Percentiles rank a stretch among this genome's conserved stretches.
Conservation (phyloP, 2,797 vertebrate species). For the Falco biarmicus region DNA sequence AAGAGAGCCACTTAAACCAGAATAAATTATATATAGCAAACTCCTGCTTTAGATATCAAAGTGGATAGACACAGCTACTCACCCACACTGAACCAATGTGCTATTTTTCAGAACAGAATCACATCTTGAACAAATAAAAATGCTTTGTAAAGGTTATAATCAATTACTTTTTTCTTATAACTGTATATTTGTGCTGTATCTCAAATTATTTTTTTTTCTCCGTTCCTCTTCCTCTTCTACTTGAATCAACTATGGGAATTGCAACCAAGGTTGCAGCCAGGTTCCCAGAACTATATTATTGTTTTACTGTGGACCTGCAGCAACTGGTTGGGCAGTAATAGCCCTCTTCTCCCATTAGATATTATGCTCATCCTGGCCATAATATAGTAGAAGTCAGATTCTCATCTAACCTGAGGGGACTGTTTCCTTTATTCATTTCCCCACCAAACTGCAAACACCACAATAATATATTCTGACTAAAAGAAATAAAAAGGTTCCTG, state of each 20-base stretch:
- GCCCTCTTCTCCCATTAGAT: neutral
- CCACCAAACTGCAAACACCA: neutral
- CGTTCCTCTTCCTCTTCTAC: neutral
- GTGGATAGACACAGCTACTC: neutral
- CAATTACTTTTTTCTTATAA: neutral
- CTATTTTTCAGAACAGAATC: neutral
- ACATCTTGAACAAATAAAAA: neutral
- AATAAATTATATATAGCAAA: neutral
- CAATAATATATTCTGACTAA: neutral
- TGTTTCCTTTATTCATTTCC: slow-evolving; percentile 3
- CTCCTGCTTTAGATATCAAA: neutral
- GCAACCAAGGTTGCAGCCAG: neutral
- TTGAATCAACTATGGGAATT: neutral
- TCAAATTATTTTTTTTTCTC: neutral
- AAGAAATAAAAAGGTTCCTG: slow-evolving; percentile 23
- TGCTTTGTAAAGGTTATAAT: neutral
- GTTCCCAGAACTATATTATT: neutral
- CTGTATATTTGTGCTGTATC: neutral
- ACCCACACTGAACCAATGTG: neutral
- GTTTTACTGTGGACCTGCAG: neutral
- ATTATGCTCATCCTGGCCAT: neutral
- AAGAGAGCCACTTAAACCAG: neutral
- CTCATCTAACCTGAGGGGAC: slow-evolving; percentile 6
- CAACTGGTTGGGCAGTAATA: neutral
- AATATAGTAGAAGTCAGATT: neutral